Base-by-base conservation (phyloP, 2,797 vertebrate species). In the Anabacerthia variegaticeps region DNA sequence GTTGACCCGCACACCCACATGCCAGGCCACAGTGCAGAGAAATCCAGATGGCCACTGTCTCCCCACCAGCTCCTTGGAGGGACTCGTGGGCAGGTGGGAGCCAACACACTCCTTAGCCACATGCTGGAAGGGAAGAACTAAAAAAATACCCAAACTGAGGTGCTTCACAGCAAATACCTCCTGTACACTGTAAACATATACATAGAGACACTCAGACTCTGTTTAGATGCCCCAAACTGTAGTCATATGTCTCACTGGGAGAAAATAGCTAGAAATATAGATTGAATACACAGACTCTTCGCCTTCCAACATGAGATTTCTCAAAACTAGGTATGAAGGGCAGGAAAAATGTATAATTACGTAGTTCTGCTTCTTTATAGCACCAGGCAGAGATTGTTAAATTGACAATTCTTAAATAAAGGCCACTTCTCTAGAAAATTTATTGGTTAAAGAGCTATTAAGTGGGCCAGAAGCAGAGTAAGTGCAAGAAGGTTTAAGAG, bases 1-100 rank as follows among this genome's bases (percentile, higher is more conserved):
- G 11, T 39, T 0, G 0, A 52, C 41, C 11, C 0, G 0, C 34
- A 63, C 12, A 32, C 22, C 48, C 36, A 59, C 26, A 3, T 24
- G 24, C 49, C 32, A 46, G 14, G 26, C 37, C 5, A 1, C 61
- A 52, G 26, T 37, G 63, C 18, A 52, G 79, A 48, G 56, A 65
- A 3, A 7, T 71, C 56, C 0, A 2, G 24, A 34, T 43, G 37
- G 37, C 83, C 15, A 3, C 14, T 41, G 28, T 30, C 41, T 92
- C 65, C 34, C 32, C 26, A 8, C 9, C 65, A 84, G 41, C 61
- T 85, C n/a, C 43, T 56, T n/a, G 44, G 30, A 75, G 27, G 32
- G 13, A 78, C 37, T 86, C 0, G 0, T 7, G 48, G 58, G 54
- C 49, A 75, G 49, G 10, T 36, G 20, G 89, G 37, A 85, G 26